phyloP scores from a whole-genome alignment of 1,140 invertebrate genomes.

The Sinella curviseta region DNA sequence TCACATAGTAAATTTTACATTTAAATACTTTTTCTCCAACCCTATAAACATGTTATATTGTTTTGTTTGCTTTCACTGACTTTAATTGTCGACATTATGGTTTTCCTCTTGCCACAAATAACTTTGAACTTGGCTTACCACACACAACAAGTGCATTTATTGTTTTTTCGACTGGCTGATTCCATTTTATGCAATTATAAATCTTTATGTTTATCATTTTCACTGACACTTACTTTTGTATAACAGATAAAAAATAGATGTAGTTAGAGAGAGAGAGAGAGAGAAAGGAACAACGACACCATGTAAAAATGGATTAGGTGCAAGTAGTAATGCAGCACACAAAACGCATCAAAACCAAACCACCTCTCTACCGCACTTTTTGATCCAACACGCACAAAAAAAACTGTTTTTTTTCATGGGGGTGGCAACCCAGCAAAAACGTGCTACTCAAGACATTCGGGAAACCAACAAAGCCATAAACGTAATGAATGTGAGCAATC shows the following conservation, averaged over 20 bases:
- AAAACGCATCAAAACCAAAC: neutral
- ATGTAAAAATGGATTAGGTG: neutral
- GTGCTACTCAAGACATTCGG: conserved; percentile 1
- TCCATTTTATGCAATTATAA: neutral
- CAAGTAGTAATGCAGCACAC: neutral
- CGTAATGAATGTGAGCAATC: conserved; percentile 11
- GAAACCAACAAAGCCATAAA: conserved; percentile 7
- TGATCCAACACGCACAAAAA: too few relatives aligned
- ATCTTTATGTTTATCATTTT: neutral
- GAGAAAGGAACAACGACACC: neutral
- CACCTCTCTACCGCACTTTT: neutral
- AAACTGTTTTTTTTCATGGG: too few relatives aligned
- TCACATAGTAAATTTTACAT: too few relatives aligned
- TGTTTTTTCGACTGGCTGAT: too few relatives aligned
- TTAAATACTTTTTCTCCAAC: too few relatives aligned
- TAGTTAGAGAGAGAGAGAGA: too few relatives aligned
- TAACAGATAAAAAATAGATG: neutral
- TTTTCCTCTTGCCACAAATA: too few relatives aligned
- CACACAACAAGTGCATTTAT: too few relatives aligned
- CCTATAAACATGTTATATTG: too few relatives aligned
- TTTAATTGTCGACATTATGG: too few relatives aligned
- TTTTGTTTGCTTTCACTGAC: too few relatives aligned
- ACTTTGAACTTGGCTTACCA: too few relatives aligned
- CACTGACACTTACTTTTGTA: neutral
- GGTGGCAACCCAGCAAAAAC: neutral